These are phyloP conservation scores for Pinna nobilis DNA, from an alignment of 1,140 invertebrate species.

Conservation along the genomic window DNA sequence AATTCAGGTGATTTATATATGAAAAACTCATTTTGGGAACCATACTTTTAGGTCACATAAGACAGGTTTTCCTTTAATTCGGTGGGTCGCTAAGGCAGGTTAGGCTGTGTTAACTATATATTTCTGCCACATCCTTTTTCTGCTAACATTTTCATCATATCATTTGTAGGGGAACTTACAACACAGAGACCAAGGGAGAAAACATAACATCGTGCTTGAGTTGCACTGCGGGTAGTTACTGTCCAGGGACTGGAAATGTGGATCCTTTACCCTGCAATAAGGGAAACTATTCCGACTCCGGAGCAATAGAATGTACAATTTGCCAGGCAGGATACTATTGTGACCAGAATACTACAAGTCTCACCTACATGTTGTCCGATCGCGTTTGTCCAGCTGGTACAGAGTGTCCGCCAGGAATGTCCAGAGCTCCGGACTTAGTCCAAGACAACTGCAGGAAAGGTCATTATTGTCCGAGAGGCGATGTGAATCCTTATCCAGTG, in stretches of 20 bases:
- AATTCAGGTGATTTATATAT: too few relatives aligned
- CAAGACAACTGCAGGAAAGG: slow-evolving; percentile 63
- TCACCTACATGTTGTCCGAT: slow-evolving; percentile 56
- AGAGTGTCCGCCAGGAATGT: slow-evolving; percentile 70
- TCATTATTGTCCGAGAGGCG: slow-evolving; percentile 68
- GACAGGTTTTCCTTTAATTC: too few relatives aligned
- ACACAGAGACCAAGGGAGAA: slow-evolving; percentile 55
- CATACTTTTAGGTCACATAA: too few relatives aligned
- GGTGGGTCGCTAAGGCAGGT: too few relatives aligned
- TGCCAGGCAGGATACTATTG: slow-evolving; percentile 70
- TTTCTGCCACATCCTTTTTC: not conserved
- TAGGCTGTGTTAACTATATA: not conserved
- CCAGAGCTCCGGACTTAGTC: slow-evolving; percentile 61
- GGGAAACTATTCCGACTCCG: slow-evolving; percentile 67
- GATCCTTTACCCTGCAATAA: slow-evolving; percentile 67
- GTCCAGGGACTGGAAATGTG: slow-evolving; percentile 55
- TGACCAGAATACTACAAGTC: slow-evolving; percentile 66
- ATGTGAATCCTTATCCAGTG: slow-evolving; percentile 67
- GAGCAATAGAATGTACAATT: slow-evolving; percentile 56
- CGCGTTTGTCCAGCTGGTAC: slow-evolving; percentile 68
- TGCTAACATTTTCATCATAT: slow-evolving; percentile 23
- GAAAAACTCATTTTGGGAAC: too few relatives aligned
- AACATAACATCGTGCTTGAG: slow-evolving; percentile 50
- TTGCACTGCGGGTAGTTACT: slow-evolving; percentile 68
- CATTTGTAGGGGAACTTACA: slow-evolving; percentile 68